Percentiles rank a stretch among this genome's conserved stretches.
Evolutionary conservation across 2,888 invertebrate genomes (phyloP).

Genomic region (Subacronicta megacephala): DNA sequence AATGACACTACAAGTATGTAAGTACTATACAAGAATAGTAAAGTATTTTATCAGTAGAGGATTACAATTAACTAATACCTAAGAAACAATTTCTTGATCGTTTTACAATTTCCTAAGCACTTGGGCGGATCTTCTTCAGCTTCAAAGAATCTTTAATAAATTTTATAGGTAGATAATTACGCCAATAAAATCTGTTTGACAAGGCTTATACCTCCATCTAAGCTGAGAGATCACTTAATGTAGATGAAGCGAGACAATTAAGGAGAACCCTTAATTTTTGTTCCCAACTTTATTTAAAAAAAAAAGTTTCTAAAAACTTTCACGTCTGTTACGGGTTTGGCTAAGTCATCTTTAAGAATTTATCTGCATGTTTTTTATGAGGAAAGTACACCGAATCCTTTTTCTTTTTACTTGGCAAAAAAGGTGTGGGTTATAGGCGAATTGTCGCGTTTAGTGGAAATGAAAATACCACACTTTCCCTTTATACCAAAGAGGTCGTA

Average conservation of each 20-base stretch:
- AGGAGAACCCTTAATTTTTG: conserved; percentile 6
- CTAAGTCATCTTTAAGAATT: conserved; percentile 16
- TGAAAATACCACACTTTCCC: conserved; percentile 44
- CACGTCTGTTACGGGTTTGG: conserved; percentile 2
- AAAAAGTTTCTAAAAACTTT: conserved; percentile 8
- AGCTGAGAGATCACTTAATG: conserved; percentile 3
- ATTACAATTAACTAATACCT: too few species aligned
- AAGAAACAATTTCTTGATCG: too few species aligned
- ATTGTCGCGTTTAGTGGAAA: conserved; percentile 31
- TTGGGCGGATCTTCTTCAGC: too few species aligned
- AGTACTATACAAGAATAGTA: too few species aligned
- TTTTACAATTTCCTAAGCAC: too few species aligned
- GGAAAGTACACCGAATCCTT: conserved; percentile 22
- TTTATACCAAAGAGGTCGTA: conserved; percentile 30
- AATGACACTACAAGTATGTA: too few species aligned
- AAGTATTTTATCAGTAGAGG: too few species aligned
- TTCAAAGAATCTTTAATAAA: neutral
- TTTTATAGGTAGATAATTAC: conserved; percentile 6
- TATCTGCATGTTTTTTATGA: conserved; percentile 7
- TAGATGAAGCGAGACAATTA: conserved; percentile 7
- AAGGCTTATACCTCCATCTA: conserved; percentile 3
- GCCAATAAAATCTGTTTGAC: conserved; percentile 3
- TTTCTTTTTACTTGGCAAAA: conserved; percentile 28
- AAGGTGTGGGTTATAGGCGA: conserved; percentile 25
- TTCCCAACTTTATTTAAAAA: neutral